Evolutionary conservation across 2,888 invertebrate species (phyloP).

Genomic region (Erannis defoliaria): DNA sequence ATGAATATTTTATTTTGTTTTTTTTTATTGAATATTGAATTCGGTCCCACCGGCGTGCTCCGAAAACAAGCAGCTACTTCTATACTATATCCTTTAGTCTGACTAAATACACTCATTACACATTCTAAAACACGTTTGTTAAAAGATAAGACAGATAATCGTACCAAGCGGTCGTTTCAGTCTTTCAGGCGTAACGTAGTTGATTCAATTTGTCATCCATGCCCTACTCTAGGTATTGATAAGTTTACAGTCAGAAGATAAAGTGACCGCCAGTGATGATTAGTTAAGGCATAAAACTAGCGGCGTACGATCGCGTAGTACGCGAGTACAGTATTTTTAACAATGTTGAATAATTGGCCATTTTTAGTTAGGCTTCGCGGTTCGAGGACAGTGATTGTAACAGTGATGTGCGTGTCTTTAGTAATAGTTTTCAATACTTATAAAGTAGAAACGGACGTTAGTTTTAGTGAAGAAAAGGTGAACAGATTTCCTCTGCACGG

Average conservation of each 20-base stretch:
- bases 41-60: too few relatives aligned
- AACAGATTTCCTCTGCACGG: conserved; percentile 6
- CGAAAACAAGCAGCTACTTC: too few relatives aligned
- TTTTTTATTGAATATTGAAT: too few relatives aligned
- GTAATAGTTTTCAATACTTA: conserved; percentile 14
- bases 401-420: conserved; percentile 15
- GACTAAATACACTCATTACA: too few relatives aligned
- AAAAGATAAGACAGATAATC: not conserved
- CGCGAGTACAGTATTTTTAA: not conserved
- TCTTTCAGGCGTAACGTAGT: not conserved
- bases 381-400: conserved; percentile 8
- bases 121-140: not conserved
- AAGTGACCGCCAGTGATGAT: conserved; percentile 3
- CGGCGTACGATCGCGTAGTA: conserved; percentile 2
- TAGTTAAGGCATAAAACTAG: conserved; percentile 1
- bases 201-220: not conserved
- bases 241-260: conserved; percentile 2
- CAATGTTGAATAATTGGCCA: conserved; percentile 2
- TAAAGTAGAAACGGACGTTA: not conserved
- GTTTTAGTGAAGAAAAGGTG: not conserved
- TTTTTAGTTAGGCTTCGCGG: conserved; percentile 3
- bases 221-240: conserved; percentile 2
- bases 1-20: too few relatives aligned
- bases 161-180: not conserved
- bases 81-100: too few relatives aligned